phyloP scores from a whole-genome alignment of 2,888 invertebrate species.

The Diogma glabrata region DNA sequence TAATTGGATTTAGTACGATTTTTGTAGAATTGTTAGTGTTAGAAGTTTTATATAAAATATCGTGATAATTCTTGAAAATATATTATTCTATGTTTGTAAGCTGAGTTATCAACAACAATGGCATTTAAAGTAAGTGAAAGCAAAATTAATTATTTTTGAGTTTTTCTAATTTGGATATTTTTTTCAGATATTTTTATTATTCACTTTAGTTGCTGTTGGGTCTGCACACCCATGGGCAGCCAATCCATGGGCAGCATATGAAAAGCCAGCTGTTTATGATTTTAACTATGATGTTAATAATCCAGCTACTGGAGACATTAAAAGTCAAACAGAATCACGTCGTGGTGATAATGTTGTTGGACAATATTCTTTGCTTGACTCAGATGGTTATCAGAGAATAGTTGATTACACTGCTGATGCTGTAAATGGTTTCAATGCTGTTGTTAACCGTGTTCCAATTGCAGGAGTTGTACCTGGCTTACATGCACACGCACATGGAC shows the following conservation, averaged over 20 bases:
- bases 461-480: background rate
- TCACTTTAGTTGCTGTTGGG: background rate
- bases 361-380: constrained; percentile 39
- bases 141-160: too few relatives aligned
- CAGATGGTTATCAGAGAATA: constrained; percentile 40
- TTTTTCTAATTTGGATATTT: too few relatives aligned
- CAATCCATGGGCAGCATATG: constrained; percentile 6
- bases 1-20: too few relatives aligned
- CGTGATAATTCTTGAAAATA: too few relatives aligned
- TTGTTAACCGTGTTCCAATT: constrained; percentile 39
- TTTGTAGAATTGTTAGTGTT: too few relatives aligned
- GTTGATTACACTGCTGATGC: constrained; percentile 42
- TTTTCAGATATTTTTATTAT: too few relatives aligned
- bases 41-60: too few relatives aligned
- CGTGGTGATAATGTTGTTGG: constrained; percentile 42
- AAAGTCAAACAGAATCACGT: constrained; percentile 40
- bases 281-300: constrained; percentile 39
- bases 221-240: background rate
- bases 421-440: constrained; percentile 42
- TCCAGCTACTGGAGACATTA: constrained; percentile 41
- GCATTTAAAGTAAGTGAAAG: too few relatives aligned
- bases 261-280: constrained; percentile 38
- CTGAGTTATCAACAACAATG: too few relatives aligned
- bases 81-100: too few relatives aligned
- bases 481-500: too few relatives aligned